Evolutionary conservation across 2,113 vertebrate species (phyloP), one percentile per base, ranked within the genome.

Genomic region (Leucopsar rothschildi): DNA sequence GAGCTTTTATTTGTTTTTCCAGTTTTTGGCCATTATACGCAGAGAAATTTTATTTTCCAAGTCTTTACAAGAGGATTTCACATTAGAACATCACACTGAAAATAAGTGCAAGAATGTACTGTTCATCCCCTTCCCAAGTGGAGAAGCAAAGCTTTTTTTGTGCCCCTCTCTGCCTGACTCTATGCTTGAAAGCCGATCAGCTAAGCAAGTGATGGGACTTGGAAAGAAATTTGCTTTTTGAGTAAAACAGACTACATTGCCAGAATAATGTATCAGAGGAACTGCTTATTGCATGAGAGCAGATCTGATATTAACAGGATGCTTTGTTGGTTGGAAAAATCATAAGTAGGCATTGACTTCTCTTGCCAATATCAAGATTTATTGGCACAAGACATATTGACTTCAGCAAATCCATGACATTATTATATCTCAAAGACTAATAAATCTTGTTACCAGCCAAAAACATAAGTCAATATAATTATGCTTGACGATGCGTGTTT

Each of bases 321-420:
- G 93, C 96, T 97, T 92, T 97, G 92, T 93, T 85, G 93, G 84
- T 94, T 98, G 86, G 97, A 92, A 96, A 96, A 96, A 95, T 88
- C 91, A 94, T 97, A 98, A 98, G 97, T 94, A 97, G 97, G 81
- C 97, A 97, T 94, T 98, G 98, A 97, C 95, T 97, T 96, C 73
- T 92, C 82, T 94, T 98, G 97, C 95, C 85, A 44, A 97, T 98
- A 98, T 88, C 86, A 97, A 97, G 97, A 98, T 98, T 98, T 98
- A 98, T 98, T 98, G 91, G 96, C 71, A 93, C 1, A 7, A 95
- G 91, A 95, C 71, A 86, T 98, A 98, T 98, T 96, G 98, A 98
- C 96, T 96, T 91, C 82, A 90, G 82, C 85, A 98, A 96, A 98
- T 97, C 92, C 96, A 84, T 93, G 88, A 95, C 96, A 96, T 98